Percentiles rank a stretch among this genome's conserved stretches.
Evolutionary conservation across 2,888 invertebrate species (phyloP).

Genomic region (Watsonalla binaria): DNA sequence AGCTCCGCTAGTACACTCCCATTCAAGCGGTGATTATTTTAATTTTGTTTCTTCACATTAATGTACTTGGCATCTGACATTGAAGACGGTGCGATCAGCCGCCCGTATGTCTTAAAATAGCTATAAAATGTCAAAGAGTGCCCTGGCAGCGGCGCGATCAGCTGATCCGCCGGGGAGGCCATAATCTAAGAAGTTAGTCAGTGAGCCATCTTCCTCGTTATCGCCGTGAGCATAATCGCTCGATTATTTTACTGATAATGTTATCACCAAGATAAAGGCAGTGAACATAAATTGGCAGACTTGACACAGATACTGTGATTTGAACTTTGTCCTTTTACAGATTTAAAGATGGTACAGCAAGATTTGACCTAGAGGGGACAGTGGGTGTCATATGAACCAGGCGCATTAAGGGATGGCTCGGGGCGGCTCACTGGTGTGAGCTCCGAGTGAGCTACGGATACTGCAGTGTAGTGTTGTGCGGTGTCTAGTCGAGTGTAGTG

Average conservation of each 20-base stretch:
- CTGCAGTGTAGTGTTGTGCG: conserved; percentile 65
- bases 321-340: conserved; percentile 55
- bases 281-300: conserved; percentile 36
- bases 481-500: conserved; percentile 62
- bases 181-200: conserved; percentile 49
- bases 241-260: conserved; percentile 47
- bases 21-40: conserved; percentile 18
- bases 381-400: conserved; percentile 39
- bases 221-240: conserved; percentile 40
- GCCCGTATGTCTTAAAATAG: conserved; percentile 75
- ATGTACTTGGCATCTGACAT: conserved; percentile 64
- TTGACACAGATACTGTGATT: conserved; percentile 44
- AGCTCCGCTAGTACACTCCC: conserved; percentile 8
- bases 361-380: conserved; percentile 71
- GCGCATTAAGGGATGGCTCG: conserved; percentile 50
- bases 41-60: conserved; percentile 21
- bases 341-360: conserved; percentile 78
- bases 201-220: conserved; percentile 35
- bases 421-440: conserved; percentile 63
- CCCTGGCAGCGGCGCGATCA: conserved; percentile 71
- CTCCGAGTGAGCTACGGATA: conserved; percentile 48
- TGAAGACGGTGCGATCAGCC: conserved; percentile 69
- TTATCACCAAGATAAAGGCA: conserved; percentile 37
- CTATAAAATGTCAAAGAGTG: conserved; percentile 70
- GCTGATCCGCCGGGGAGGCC: conserved; percentile 70